Percentiles rank a stretch among this genome's conserved stretches.
Conservation (phyloP, 2,888 invertebrate species). For the Macrosoma leucophasiata region DNA sequence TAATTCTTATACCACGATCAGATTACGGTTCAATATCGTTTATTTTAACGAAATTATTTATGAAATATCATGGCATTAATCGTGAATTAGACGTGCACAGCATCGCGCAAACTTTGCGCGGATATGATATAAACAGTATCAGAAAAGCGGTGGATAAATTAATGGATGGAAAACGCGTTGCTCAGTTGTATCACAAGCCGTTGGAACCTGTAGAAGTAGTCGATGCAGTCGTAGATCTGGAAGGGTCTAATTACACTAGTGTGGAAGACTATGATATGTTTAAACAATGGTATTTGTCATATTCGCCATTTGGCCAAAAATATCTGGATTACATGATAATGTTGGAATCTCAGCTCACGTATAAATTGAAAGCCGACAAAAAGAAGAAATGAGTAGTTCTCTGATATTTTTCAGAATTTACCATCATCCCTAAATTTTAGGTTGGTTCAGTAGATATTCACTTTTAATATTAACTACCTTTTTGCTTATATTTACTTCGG, state of each 20-base stretch:
- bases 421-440: too few relatives aligned
- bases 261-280: constrained; percentile 62
- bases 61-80: constrained; percentile 75
- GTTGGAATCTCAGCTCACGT: constrained; percentile 45
- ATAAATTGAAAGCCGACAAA: constrained; percentile 53
- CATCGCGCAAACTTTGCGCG: constrained; percentile 69
- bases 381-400: constrained; percentile 51
- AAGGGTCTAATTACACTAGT: constrained; percentile 46
- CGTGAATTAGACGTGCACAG: constrained; percentile 76
- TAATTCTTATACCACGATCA: constrained; percentile 69
- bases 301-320: constrained; percentile 48
- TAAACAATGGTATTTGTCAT: constrained; percentile 61
- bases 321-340: constrained; percentile 46
- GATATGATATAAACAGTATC: constrained; percentile 71
- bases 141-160: constrained; percentile 55
- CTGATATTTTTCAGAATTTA: too few relatives aligned
- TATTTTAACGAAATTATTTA: constrained; percentile 71
- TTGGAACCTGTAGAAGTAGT: constrained; percentile 70
- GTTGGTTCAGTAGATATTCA: too few relatives aligned
- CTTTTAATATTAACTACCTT: too few relatives aligned
- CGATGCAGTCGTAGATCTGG: constrained; percentile 47
- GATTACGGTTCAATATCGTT: constrained; percentile 77
- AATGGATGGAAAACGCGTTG: constrained; percentile 63
- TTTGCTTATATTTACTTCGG: too few relatives aligned
- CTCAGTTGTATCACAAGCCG: constrained; percentile 70